Evolutionary conservation across 2,113 vertebrate species (phyloP), one percentile per base, ranked within the genome.

Genomic region (Amphiprion percula): DNA sequence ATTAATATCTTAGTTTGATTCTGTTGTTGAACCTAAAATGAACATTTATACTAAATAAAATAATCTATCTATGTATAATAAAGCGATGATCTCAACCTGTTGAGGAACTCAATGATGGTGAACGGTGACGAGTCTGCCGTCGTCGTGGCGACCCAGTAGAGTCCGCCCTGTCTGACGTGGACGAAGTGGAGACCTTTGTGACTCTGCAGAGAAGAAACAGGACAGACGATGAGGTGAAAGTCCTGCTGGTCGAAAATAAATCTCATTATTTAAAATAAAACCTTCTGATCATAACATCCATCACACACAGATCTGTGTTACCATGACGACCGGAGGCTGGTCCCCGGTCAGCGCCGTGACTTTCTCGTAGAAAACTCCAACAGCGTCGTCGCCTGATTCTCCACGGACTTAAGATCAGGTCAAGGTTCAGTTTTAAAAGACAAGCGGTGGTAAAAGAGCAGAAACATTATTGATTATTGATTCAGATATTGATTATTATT

Each of bases 311-410:
- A 17, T 50, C 4, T 4, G 10, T 0, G 49, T 92, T 90, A 97
- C 97, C 96, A 96, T 96, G 83, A 97, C 96, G n/a, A 97, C 95
- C 0, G 96, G 96, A 23, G 97, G 96, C 85, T 96, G 96, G 78
- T 96, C 96, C 46, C 95, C 94, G 0, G 93, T 93, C 82, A 97
- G 89, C 3, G 94, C 93, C 0, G 94, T 96, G 67, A 97, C 92
- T 89, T 95, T 96, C 87, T 95, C 93, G 52, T 96, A 97, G 89
- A 98, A 97, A 53, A 91, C 53, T 30, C 88, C 89, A 3, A 95
- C 89, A 2, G 94, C 91, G 46, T 95, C 94, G 3, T 79, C 87
- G 49, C 85, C 87, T 17, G 93, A 90, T 54, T 96, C 95, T 47
- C 96, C 96, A 0, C 96, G 95, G 85, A 96, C 96, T 97, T 77